A percentile compares a stretch with the other conserved stretches of the same genome.
These are phyloP conservation scores for Zeus faber DNA, from an alignment of 2,113 vertebrate species.

Conservation along the genomic window DNA sequence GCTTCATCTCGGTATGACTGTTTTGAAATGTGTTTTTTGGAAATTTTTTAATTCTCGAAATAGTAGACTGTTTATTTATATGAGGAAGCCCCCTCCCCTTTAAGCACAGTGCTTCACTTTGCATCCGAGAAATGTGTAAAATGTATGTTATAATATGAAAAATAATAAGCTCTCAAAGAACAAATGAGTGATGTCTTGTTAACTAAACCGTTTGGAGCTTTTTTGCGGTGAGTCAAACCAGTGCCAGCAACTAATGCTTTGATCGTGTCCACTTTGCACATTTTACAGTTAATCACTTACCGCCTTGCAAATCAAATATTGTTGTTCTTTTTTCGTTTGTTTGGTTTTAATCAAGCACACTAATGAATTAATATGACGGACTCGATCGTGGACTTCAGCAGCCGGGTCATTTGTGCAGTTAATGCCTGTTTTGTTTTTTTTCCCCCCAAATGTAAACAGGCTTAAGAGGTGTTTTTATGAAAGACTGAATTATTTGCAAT, in stretches of 20 bases:
- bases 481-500: no score
- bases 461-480: no score
- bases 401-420: no score
- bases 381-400: no score
- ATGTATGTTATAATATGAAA: constrained; percentile 45
- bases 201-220: constrained; percentile 37
- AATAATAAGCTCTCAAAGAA: constrained; percentile 17
- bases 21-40: constrained; percentile 40
- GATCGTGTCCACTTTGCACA: constrained; percentile 9
- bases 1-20: background rate
- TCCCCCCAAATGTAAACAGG: no score
- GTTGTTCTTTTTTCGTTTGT: no score
- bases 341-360: no score
- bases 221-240: constrained; percentile 17
- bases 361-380: no score
- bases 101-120: constrained; percentile 31
- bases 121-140: constrained; percentile 33
- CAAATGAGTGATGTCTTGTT: constrained; percentile 37
- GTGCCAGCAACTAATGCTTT: constrained; percentile 11
- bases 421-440: no score
- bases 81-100: constrained; percentile 10
- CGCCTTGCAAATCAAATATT: constrained; percentile 27
- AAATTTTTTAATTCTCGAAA: constrained; percentile 2
- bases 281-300: constrained; percentile 18
- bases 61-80: constrained; percentile 11